Percentiles rank a stretch among this genome's conserved stretches.
Evolutionary conservation across 2,888 invertebrate species (phyloP).

Genomic region (Isotomurus palustris): DNA sequence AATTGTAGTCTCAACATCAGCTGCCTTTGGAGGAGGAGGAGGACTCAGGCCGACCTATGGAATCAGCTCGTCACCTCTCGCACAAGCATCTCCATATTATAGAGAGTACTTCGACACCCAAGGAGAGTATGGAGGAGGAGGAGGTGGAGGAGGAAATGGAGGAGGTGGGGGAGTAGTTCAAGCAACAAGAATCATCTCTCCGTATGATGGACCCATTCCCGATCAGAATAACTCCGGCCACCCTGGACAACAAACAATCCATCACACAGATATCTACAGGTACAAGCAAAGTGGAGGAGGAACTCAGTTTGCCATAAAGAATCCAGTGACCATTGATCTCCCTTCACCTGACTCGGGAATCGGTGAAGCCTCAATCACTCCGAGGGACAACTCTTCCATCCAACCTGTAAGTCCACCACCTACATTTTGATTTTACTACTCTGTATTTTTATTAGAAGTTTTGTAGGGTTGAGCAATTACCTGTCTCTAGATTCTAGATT

Average conservation of each 20-base stretch:
- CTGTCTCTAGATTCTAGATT: too few relatives aligned
- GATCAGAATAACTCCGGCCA: conserved; percentile 53
- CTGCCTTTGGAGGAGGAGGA: conserved; percentile 45
- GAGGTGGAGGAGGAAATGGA: too few relatives aligned
- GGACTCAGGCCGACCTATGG: conserved; percentile 12
- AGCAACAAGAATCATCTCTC: conserved; percentile 38
- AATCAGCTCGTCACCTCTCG: conserved; percentile 36
- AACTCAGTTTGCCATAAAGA: conserved; percentile 28
- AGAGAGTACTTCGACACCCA: conserved; percentile 55
- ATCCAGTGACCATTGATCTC: conserved; percentile 74
- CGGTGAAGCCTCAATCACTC: conserved; percentile 88
- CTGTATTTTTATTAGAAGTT: too few relatives aligned
- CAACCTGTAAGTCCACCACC: conserved; percentile 26
- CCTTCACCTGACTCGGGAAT: conserved; percentile 95
- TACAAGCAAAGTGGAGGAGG: conserved; percentile 51
- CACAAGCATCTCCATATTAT: conserved; percentile 55
- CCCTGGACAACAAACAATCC: conserved; percentile 51
- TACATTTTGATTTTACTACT: too few relatives aligned
- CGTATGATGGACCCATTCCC: conserved; percentile 44
- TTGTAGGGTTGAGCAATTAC: too few relatives aligned
- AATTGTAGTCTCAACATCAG: conserved; percentile 52
- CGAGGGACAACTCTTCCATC: conserved; percentile 69
- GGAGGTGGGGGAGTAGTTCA: conserved; percentile 35
- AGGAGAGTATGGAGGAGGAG: conserved; percentile 30
- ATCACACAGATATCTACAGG: conserved; percentile 60